A percentile compares a stretch with the other conserved stretches of the same genome.
Conservation (phyloP, 2,888 invertebrate species). For the Ceriagrion tenellum region DNA sequence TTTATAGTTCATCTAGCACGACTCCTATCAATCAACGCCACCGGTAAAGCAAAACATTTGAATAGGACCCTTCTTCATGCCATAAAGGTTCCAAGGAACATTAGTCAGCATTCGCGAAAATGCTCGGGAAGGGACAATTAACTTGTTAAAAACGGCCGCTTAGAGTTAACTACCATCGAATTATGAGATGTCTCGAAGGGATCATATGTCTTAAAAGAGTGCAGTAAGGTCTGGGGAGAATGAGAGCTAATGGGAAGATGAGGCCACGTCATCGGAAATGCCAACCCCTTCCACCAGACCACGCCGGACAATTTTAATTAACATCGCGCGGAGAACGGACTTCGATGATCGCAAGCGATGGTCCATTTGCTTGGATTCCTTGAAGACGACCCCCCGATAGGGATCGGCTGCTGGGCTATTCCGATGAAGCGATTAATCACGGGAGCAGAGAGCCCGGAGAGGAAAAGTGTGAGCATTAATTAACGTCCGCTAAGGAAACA, state of each 20-base stretch:
- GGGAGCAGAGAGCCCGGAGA: neutral
- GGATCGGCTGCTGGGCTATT: neutral
- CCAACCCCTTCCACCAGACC: neutral
- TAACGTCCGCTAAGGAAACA: neutral
- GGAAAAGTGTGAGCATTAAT: neutral
- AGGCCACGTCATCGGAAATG: neutral
- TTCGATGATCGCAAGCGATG: constrained; percentile 3
- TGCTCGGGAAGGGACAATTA: neutral
- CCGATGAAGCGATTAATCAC: constrained; percentile 20
- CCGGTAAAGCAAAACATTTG: neutral
- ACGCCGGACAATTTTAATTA: constrained; percentile 17
- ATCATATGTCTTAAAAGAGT: neutral
- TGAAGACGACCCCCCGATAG: neutral
- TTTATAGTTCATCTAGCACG: neutral
- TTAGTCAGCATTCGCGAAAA: neutral
- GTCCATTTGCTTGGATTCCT: neutral
- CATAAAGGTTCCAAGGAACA: neutral
- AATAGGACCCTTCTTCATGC: neutral
- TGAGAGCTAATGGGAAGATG: neutral
- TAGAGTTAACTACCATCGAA: neutral
- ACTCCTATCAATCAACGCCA: neutral
- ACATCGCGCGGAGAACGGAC: neutral
- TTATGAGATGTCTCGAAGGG: neutral
- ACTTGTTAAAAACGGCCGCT: neutral
- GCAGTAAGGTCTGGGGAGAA: neutral